These are phyloP conservation scores for Scelioninae gen. 2 DNA, from an alignment of 2,888 invertebrate genomes.

Conservation along the genomic window DNA sequence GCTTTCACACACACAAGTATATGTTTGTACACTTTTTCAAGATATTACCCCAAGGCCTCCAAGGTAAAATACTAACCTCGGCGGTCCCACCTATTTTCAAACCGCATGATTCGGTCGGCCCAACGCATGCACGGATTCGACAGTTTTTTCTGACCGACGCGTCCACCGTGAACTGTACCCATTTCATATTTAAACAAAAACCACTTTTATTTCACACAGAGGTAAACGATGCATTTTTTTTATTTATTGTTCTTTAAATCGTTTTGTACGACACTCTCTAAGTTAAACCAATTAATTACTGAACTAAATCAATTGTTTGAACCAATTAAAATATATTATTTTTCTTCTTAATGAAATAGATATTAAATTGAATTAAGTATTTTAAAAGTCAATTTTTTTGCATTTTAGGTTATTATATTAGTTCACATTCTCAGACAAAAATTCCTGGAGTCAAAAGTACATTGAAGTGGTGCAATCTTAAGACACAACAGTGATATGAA, in stretches of 20 bases:
- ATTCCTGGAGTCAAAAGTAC: no score
- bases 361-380: no score
- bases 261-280: slow-evolving; percentile 3
- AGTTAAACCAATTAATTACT: slow-evolving; percentile 9
- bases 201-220: slow-evolving; percentile 7
- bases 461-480: no score
- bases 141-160: slow-evolving; percentile 68
- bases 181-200: slow-evolving; percentile 27
- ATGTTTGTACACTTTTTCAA: no score
- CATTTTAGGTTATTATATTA: no score
- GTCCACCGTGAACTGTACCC: slow-evolving; percentile 69
- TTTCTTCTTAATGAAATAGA: no score
- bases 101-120: slow-evolving; percentile 72
- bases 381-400: no score
- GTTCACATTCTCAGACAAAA: no score
- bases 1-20: no score
- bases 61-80: slow-evolving; percentile 73
- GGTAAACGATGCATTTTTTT: slow-evolving; percentile 3
- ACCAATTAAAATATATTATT: no score
- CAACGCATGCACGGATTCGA: slow-evolving; percentile 73
- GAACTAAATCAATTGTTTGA: slow-evolving; percentile 5
- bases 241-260: neutral
- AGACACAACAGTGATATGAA: no score
- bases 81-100: slow-evolving; percentile 70
- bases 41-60: slow-evolving; percentile 40